Evolutionary conservation across 1,140 invertebrate species (phyloP).

Genomic region (Calycopis cecrops): DNA sequence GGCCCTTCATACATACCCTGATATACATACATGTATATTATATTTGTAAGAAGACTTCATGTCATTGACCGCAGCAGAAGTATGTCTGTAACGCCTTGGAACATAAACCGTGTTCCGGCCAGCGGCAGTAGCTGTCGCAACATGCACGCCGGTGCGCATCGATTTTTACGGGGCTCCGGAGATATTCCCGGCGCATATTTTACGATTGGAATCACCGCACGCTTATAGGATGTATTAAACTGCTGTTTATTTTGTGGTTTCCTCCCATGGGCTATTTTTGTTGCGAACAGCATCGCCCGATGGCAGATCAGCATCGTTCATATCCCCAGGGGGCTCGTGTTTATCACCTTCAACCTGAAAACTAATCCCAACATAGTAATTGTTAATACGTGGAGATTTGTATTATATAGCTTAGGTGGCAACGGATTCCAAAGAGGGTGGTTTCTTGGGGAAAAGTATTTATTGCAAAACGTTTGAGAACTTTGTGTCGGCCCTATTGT

Average conservation of each 20-base stretch:
- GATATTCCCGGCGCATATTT: slow-evolving; percentile 50
- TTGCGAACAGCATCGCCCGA: slow-evolving; percentile 32
- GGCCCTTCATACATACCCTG: too few relatives aligned
- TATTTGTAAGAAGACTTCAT: background rate
- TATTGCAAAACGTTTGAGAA: too few relatives aligned
- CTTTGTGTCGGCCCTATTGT: too few relatives aligned
- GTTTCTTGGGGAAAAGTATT: too few relatives aligned
- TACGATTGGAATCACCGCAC: slow-evolving; percentile 52
- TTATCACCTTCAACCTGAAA: too few relatives aligned
- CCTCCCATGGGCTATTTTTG: slow-evolving; percentile 29
- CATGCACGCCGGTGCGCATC: slow-evolving; percentile 40
- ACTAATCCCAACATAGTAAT: too few relatives aligned
- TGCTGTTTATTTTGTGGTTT: slow-evolving; percentile 59
- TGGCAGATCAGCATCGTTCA: slow-evolving; percentile 20
- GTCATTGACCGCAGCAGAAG: slow-evolving; percentile 26
- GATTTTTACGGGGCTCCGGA: slow-evolving; percentile 44
- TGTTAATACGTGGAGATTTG: too few relatives aligned
- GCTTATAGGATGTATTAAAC: slow-evolving; percentile 53
- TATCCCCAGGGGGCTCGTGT: too few relatives aligned
- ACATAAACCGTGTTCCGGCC: slow-evolving; percentile 40
- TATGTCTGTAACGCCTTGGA: slow-evolving; percentile 26
- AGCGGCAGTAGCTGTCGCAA: slow-evolving; percentile 53
- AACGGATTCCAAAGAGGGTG: too few relatives aligned
- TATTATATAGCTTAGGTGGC: too few relatives aligned
- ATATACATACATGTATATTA: too few relatives aligned